A percentile compares a stretch with the other conserved stretches of the same genome.
Conservation (phyloP, 1,140 invertebrate genomes). For the Drosophila bocki region DNA sequence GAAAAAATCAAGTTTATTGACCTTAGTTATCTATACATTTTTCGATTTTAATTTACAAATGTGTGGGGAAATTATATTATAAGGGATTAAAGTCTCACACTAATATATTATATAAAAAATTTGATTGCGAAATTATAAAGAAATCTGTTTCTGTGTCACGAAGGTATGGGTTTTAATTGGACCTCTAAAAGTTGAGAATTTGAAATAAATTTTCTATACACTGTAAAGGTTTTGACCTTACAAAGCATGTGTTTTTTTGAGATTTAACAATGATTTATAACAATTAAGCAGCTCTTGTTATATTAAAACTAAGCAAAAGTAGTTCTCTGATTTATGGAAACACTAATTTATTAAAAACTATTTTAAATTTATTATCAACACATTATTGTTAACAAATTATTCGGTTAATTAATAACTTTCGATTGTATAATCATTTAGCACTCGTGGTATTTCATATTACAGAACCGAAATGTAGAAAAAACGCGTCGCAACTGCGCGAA, state of each 20-base stretch:
- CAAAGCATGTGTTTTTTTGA: background rate
- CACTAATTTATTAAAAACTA: constrained; percentile 1
- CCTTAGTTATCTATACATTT: constrained; percentile 36
- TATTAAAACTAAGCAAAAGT: background rate
- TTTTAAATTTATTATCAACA: background rate
- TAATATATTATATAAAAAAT: background rate
- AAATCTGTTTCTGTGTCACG: constrained; percentile 15
- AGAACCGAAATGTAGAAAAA: constrained; percentile 13
- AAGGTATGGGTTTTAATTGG: background rate
- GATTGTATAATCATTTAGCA: constrained; percentile 20
- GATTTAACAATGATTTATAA: background rate
- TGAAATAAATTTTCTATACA: background rate
- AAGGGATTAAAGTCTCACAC: constrained; percentile 9
- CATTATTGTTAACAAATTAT: background rate
- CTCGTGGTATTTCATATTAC: constrained; percentile 1
- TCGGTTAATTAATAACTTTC: background rate
- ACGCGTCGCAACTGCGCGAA: constrained; percentile 1
- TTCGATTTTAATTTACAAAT: constrained; percentile 13
- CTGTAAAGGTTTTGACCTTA: background rate
- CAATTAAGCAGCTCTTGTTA: too few relatives aligned
- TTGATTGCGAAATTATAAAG: constrained; percentile 2
- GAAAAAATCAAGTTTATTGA: constrained; percentile 35
- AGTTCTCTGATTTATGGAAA: background rate
- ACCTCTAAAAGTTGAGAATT: background rate
- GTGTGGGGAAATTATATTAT: constrained; percentile 22